These are phyloP conservation scores for Morus bassanus DNA, from an alignment of 2,797 vertebrate genomes.

Conservation along the genomic window DNA sequence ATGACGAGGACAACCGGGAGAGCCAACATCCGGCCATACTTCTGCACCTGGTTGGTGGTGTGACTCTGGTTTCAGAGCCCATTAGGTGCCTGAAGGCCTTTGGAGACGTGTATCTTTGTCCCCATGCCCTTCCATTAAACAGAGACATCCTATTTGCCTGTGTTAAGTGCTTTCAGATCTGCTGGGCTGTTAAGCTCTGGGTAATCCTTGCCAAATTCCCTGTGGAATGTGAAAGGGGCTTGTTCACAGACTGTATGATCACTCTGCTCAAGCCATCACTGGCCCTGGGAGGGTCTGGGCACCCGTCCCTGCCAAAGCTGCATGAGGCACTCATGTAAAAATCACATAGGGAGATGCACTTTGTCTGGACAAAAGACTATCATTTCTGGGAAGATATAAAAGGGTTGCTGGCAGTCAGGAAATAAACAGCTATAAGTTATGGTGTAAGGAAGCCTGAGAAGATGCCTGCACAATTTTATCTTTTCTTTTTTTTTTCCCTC, in stretches of 20 bases:
- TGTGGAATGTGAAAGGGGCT: background rate
- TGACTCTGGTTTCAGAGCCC: background rate
- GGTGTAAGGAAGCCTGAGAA: background rate
- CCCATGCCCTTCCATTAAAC: background rate
- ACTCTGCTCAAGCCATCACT: background rate
- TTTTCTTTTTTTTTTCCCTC: background rate
- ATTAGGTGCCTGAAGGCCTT: background rate
- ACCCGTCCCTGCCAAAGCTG: background rate
- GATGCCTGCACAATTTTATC: background rate
- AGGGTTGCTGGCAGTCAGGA: background rate
- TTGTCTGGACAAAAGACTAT: background rate
- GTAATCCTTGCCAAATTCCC: background rate
- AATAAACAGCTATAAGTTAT: background rate
- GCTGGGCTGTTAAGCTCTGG: background rate
- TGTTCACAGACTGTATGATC: background rate
- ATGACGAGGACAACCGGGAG: background rate
- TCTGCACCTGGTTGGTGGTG: background rate
- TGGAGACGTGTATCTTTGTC: background rate
- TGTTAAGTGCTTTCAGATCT: background rate
- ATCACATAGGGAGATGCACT: background rate
- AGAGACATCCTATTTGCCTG: background rate
- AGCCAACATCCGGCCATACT: background rate
- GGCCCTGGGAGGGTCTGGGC: background rate
- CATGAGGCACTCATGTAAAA: background rate
- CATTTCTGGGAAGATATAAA: background rate